phyloP scores from a whole-genome alignment of 2,888 invertebrate genomes.

The Agapetus fuscipes region DNA sequence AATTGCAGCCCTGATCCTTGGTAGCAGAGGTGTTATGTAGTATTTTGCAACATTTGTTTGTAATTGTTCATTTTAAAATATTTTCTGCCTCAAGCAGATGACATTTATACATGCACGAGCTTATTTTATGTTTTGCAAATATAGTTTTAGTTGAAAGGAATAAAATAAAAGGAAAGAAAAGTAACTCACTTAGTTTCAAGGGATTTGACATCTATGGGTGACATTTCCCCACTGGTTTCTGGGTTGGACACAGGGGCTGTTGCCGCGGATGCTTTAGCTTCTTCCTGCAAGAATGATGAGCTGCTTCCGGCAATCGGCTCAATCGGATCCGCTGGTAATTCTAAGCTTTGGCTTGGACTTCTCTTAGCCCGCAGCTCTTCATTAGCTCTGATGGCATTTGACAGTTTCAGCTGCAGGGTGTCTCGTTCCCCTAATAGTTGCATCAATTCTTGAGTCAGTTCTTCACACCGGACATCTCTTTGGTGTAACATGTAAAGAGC shows the following conservation, averaged over 20 bases:
- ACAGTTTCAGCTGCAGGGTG: constrained; percentile 70
- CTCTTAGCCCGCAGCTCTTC: constrained; percentile 46
- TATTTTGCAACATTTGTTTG: no score
- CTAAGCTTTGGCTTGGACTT: constrained; percentile 8
- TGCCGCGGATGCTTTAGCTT: background rate
- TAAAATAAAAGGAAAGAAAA: no score
- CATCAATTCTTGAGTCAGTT: constrained; percentile 74
- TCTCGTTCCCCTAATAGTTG: constrained; percentile 78
- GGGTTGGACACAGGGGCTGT: background rate
- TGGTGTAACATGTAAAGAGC: constrained; percentile 80
- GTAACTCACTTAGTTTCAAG: constrained; percentile 15
- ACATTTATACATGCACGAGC: no score
- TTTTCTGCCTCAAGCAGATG: no score
- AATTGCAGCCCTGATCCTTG: no score
- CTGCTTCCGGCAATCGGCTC: background rate
- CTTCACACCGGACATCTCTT: constrained; percentile 77
- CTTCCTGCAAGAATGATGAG: background rate
- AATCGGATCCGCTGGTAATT: background rate
- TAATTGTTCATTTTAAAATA: no score
- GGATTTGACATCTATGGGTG: constrained; percentile 7
- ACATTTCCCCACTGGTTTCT: background rate
- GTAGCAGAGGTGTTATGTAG: no score
- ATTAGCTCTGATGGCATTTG: constrained; percentile 67
- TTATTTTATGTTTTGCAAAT: no score
- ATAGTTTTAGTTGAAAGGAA: no score